A percentile compares a stretch with the other conserved stretches of the same genome.
phyloP scores from a whole-genome alignment of 1,140 invertebrate species.

The Drosophila kohkoa region DNA sequence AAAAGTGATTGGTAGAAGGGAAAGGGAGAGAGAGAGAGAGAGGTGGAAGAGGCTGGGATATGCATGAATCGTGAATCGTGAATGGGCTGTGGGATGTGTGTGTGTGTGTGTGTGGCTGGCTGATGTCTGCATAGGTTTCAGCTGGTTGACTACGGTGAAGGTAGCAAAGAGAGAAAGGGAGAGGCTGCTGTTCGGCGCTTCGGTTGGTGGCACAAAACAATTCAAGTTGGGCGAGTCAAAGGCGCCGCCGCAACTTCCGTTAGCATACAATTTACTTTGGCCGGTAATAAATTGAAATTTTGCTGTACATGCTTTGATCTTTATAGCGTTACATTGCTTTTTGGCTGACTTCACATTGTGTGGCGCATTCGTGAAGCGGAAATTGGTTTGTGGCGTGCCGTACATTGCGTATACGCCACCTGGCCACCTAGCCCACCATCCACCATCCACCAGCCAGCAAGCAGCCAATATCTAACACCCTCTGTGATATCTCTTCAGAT shows the following conservation, averaged over 20 bases:
- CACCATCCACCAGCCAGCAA: background rate
- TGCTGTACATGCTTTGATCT: slow-evolving; percentile 69
- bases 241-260: slow-evolving; percentile 67
- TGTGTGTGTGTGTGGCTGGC: background rate
- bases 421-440: background rate
- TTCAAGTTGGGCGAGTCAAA: slow-evolving; percentile 52
- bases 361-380: slow-evolving; percentile 53
- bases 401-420: slow-evolving; percentile 40
- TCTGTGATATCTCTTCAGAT: no score
- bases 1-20: background rate
- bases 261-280: slow-evolving; percentile 69
- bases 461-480: no score
- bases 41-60: background rate
- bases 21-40: no score
- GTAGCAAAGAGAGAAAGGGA: background rate
- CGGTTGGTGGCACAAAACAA: slow-evolving; percentile 29
- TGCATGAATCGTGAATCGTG: slow-evolving; percentile 37
- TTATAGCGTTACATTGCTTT: slow-evolving; percentile 47
- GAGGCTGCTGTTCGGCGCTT: background rate
- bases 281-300: slow-evolving; percentile 80
- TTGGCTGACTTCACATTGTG: slow-evolving; percentile 52
- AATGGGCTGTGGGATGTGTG: slow-evolving; percentile 5
- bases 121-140: no score
- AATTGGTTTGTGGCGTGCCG: slow-evolving; percentile 66
- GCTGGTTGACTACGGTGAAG: no score